These are phyloP conservation scores for Aporophyla lueneburgensis DNA, from an alignment of 2,888 invertebrate genomes.

Conservation along the genomic window DNA sequence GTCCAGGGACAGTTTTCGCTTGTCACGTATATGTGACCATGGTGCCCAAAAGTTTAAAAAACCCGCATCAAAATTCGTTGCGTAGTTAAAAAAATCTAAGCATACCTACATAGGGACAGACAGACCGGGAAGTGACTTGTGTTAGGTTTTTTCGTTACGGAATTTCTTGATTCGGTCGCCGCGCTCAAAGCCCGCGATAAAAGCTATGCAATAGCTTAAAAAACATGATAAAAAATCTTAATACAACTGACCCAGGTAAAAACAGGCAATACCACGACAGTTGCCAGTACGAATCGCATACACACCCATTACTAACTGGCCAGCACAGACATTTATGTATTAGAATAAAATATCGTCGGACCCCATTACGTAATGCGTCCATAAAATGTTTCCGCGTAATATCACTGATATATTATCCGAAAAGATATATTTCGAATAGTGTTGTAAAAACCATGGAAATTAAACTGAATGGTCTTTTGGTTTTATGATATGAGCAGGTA, in stretches of 20 bases:
- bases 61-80: no score
- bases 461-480: slow-evolving; percentile 39
- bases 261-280: slow-evolving; percentile 15
- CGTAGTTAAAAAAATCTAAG: no score
- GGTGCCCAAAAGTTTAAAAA: no score
- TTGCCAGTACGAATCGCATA: slow-evolving; percentile 18
- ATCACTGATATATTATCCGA: slow-evolving; percentile 77
- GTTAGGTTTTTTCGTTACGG: no score
- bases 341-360: slow-evolving; percentile 80
- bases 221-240: not conserved
- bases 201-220: no score
- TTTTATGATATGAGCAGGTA: slow-evolving; percentile 36
- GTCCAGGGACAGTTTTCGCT: no score
- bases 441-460: slow-evolving; percentile 59
- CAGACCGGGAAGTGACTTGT: no score
- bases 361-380: slow-evolving; percentile 83
- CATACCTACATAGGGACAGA: no score
- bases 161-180: no score
- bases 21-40: no score
- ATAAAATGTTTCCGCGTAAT: slow-evolving; percentile 86
- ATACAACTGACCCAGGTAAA: slow-evolving; percentile 9
- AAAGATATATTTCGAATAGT: slow-evolving; percentile 72
- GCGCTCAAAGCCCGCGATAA: no score
- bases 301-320: slow-evolving; percentile 58
- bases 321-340: slow-evolving; percentile 69